phyloP scores from a whole-genome alignment of 2,113 vertebrate species.

The Syngnathoides biaculeatus region DNA sequence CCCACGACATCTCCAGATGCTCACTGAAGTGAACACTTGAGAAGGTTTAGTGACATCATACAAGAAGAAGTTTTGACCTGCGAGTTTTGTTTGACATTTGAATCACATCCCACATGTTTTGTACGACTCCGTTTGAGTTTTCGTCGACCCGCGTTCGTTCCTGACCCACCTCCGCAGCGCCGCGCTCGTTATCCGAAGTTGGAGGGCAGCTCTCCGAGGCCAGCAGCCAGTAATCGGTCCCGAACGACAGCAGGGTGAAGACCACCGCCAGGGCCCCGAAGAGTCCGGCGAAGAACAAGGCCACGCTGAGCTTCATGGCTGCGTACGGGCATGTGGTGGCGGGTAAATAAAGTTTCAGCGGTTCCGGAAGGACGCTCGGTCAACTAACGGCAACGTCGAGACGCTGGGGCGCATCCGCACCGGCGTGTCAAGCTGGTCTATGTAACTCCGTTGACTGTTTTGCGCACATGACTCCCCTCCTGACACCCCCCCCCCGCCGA shows the following conservation, averaged over 20 bases:
- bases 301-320: conserved; percentile 86
- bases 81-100: not conserved
- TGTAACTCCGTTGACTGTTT: conserved; percentile 46
- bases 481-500: conserved; percentile 58
- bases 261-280: conserved; percentile 88
- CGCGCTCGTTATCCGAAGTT: conserved; percentile 32
- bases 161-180: conserved; percentile 53
- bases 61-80: not conserved
- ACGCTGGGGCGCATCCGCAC: conserved; percentile 18
- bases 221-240: conserved; percentile 96
- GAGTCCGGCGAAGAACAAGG: conserved; percentile 89
- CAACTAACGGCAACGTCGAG: conserved; percentile 22
- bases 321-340: too few species aligned
- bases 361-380: conserved; percentile 18
- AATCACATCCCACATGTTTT: not conserved
- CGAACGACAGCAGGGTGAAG: conserved; percentile 88
- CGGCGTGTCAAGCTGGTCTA: conserved; percentile 4
- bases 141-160: not conserved
- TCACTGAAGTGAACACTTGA: not conserved
- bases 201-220: conserved; percentile 80
- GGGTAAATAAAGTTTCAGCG: conserved; percentile 14
- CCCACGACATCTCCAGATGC: not conserved
- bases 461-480: conserved; percentile 52
- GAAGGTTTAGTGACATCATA: not conserved
- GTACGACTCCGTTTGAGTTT: not conserved